Conservation (phyloP, 2,113 vertebrate genomes). For the Blennius ocellaris region DNA sequence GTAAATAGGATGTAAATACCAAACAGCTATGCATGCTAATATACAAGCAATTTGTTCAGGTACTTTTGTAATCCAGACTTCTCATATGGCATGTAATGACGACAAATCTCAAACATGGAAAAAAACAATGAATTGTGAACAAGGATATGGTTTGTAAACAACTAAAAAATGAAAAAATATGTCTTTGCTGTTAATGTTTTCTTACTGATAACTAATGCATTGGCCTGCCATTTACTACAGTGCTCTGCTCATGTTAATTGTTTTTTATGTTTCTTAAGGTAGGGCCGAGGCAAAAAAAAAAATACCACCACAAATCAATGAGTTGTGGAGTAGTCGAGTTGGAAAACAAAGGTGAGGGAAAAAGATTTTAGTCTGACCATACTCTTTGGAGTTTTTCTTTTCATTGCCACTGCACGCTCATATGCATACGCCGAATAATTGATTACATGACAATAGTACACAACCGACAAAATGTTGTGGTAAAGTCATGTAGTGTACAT, state of each 20-base stretch:
- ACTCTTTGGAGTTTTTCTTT: slow-evolving; percentile 48
- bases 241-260: slow-evolving; percentile 76
- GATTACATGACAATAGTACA: slow-evolving; percentile 65
- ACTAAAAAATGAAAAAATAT: slow-evolving; percentile 71
- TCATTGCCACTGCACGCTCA: slow-evolving; percentile 66
- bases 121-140: slow-evolving; percentile 82
- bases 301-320: slow-evolving; percentile 58
- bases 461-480: slow-evolving; percentile 61
- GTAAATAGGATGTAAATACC: slow-evolving; percentile 98
- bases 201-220: slow-evolving; percentile 79
- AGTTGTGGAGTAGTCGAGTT: slow-evolving; percentile 49
- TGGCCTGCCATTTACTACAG: slow-evolving; percentile 79
- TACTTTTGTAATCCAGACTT: slow-evolving; percentile 95
- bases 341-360: slow-evolving; percentile 38
- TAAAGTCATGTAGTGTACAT: slow-evolving; percentile 57
- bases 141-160: slow-evolving; percentile 81
- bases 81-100: slow-evolving; percentile 91
- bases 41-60: slow-evolving; percentile 97
- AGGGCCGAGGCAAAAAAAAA: slow-evolving; percentile 72
- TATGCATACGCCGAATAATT: slow-evolving; percentile 61
- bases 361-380: slow-evolving; percentile 36
- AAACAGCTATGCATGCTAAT: slow-evolving; percentile 96
- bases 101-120: slow-evolving; percentile 79
- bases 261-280: slow-evolving; percentile 71
- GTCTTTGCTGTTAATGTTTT: slow-evolving; percentile 82